Percentiles rank a stretch among this genome's conserved stretches.
These are phyloP conservation scores for Cerceris rybyensis DNA, from an alignment of 2,888 invertebrate species.

Conservation along the genomic window DNA sequence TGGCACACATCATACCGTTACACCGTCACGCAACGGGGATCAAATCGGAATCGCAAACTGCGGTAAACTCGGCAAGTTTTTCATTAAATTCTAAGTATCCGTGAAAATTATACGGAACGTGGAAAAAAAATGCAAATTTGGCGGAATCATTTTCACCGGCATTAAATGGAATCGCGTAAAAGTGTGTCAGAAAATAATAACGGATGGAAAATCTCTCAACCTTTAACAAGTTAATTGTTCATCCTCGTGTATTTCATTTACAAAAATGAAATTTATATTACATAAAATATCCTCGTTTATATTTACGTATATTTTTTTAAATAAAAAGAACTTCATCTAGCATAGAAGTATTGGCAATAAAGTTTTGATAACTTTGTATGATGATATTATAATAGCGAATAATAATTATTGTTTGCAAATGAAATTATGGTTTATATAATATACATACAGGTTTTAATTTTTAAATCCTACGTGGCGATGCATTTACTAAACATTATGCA, in stretches of 20 bases:
- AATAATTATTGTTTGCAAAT: neutral
- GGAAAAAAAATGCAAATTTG: too few species aligned
- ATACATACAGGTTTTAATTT: constrained; percentile 36
- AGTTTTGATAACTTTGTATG: neutral
- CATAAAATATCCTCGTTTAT: too few species aligned
- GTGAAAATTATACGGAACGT: too few species aligned
- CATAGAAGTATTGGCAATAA: neutral
- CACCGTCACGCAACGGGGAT: constrained; percentile 71
- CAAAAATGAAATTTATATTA: too few species aligned
- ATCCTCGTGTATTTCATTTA: too few species aligned
- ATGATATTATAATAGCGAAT: neutral
- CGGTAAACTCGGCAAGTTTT: constrained; percentile 1
- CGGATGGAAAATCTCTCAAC: too few species aligned
- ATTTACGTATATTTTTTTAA: too few species aligned
- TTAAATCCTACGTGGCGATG: constrained; percentile 28
- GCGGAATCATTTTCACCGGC: too few species aligned
- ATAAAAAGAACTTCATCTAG: too few species aligned
- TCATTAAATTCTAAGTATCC: neutral
- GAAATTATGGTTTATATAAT: constrained; percentile 21
- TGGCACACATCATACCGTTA: constrained; percentile 73
- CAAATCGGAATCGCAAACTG: constrained; percentile 37
- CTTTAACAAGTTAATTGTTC: too few species aligned
- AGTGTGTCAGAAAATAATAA: too few species aligned
- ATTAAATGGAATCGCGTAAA: too few species aligned
- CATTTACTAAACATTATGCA: constrained; percentile 30